phyloP scores from a whole-genome alignment of 2,797 vertebrate species.

The Chrosomus eos region DNA sequence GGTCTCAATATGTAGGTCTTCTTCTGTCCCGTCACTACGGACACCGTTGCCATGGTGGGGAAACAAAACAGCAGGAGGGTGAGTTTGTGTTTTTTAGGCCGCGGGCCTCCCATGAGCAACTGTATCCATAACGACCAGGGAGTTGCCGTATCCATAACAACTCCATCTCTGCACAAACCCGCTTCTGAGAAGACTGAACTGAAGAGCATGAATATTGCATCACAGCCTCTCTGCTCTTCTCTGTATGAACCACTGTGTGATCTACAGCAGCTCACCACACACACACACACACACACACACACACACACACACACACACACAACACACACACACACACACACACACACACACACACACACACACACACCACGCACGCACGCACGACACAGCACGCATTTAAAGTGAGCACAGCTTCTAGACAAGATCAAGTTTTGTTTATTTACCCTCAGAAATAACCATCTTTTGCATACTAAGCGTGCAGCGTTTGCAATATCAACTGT shows the following conservation, averaged over 20 bases:
- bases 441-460: background rate
- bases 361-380: background rate
- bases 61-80: slow-evolving; percentile 71
- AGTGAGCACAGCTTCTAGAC: background rate
- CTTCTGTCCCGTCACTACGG: slow-evolving; percentile 75
- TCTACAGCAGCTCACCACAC: slow-evolving; percentile 32
- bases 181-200: slow-evolving; percentile 13
- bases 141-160: slow-evolving; percentile 41
- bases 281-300: slow-evolving; percentile 7
- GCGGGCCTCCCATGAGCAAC: slow-evolving; percentile 17
- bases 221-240: slow-evolving; percentile 33
- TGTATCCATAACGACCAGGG: slow-evolving; percentile 43
- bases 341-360: background rate
- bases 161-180: slow-evolving; percentile 26
- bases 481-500: background rate
- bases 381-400: background rate
- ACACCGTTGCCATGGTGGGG: slow-evolving; percentile 73
- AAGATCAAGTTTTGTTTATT: background rate
- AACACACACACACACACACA: background rate
- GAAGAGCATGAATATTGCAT: slow-evolving; percentile 66
- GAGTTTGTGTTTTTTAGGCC: slow-evolving; percentile 59
- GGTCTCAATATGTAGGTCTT: slow-evolving; percentile 63
- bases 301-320: background rate
- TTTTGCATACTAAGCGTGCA: background rate
- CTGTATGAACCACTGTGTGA: slow-evolving; percentile 24